phyloP scores from a whole-genome alignment of 2,888 invertebrate genomes.

The Leptopilina syphax region DNA sequence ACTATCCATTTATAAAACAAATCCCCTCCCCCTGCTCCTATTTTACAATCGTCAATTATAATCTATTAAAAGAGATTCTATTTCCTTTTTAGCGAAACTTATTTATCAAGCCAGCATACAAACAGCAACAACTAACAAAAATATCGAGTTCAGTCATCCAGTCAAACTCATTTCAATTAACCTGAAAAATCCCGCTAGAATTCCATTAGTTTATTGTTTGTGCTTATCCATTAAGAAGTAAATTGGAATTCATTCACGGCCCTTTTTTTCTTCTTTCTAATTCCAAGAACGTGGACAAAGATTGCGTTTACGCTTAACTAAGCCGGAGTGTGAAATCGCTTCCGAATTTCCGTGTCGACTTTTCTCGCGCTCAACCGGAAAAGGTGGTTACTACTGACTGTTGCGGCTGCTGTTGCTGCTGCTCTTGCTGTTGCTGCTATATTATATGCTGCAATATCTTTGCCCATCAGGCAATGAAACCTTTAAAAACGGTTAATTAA shows the following conservation, averaged over 20 bases:
- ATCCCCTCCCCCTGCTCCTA: neutral
- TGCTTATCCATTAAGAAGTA: slow-evolving; percentile 28
- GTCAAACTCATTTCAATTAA: slow-evolving; percentile 38
- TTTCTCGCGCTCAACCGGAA: slow-evolving; percentile 54
- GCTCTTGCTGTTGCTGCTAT: slow-evolving; percentile 43
- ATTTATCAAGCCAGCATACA: neutral
- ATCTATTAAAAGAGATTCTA: slow-evolving; percentile 1
- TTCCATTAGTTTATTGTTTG: slow-evolving; percentile 40
- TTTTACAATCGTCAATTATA: slow-evolving; percentile 2
- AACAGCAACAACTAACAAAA: neutral
- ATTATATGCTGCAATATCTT: slow-evolving; percentile 37
- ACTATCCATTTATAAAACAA: slow-evolving; percentile 3
- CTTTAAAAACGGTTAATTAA: slow-evolving; percentile 71
- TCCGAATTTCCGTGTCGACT: slow-evolving; percentile 57
- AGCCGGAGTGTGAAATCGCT: slow-evolving; percentile 57
- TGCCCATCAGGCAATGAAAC: slow-evolving; percentile 52
- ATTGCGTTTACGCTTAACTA: slow-evolving; percentile 47
- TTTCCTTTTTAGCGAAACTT: slow-evolving; percentile 32
- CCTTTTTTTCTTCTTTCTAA: slow-evolving; percentile 1
- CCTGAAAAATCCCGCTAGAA: slow-evolving; percentile 35
- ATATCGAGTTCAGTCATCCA: slow-evolving; percentile 36
- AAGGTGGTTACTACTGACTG: slow-evolving; percentile 41
- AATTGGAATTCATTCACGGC: slow-evolving; percentile 32
- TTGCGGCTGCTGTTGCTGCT: slow-evolving; percentile 29
- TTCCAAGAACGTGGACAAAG: slow-evolving; percentile 41